Percentiles rank a stretch among this genome's conserved stretches.
These are phyloP conservation scores for Turnix velox DNA, from an alignment of 2,113 vertebrate genomes.

Conservation along the genomic window DNA sequence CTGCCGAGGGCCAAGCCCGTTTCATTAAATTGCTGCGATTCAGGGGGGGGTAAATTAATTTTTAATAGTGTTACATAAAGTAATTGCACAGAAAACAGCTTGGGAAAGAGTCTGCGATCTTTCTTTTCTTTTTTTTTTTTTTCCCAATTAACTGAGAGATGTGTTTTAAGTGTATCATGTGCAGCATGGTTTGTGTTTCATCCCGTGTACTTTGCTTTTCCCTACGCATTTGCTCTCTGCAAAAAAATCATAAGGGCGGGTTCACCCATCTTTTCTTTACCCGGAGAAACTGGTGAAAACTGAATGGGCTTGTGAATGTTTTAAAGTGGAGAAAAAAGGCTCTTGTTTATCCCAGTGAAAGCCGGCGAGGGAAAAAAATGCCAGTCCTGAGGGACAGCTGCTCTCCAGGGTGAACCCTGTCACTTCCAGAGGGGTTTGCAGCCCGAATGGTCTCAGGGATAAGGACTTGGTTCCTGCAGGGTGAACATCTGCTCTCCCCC, in stretches of 20 bases:
- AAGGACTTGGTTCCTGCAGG: background rate
- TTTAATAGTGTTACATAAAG: conserved; percentile 62
- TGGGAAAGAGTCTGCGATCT: background rate
- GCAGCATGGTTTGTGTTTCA: background rate
- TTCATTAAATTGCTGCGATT: background rate
- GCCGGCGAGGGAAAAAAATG: background rate
- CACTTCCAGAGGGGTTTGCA: background rate
- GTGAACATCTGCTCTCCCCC: background rate
- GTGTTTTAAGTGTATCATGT: background rate
- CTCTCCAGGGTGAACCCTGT: background rate
- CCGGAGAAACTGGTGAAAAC: background rate
- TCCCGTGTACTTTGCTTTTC: background rate
- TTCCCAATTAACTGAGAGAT: conserved; percentile 19
- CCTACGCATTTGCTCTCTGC: background rate
- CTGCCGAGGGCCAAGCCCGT: background rate
- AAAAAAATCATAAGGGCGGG: background rate
- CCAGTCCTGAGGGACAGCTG: background rate
- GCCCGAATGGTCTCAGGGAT: background rate
- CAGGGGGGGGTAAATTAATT: conserved; percentile 46
- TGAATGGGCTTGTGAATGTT: background rate
- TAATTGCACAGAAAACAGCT: conserved; percentile 41
- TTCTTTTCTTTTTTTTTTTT: conserved; percentile 49
- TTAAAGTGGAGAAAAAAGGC: background rate
- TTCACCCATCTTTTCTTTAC: background rate
- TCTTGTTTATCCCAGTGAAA: background rate